A percentile compares a stretch with the other conserved stretches of the same genome.
phyloP scores from a whole-genome alignment of 2,113 vertebrate genomes.

The Semnopithecus entellus region DNA sequence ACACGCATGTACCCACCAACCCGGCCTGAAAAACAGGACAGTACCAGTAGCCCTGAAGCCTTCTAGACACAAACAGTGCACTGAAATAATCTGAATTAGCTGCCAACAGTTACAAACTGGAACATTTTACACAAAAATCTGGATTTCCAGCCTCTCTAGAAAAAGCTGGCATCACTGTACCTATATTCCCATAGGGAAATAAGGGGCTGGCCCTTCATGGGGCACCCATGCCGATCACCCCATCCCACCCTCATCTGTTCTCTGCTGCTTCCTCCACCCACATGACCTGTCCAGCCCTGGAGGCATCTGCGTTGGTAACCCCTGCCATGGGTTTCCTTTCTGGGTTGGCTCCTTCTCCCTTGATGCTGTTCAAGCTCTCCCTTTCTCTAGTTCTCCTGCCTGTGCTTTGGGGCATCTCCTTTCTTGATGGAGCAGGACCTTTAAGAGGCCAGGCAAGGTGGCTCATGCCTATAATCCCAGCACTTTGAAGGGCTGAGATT shows the following conservation, averaged over 20 bases:
- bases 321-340: background rate
- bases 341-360: background rate
- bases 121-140: background rate
- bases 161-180: background rate
- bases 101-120: background rate
- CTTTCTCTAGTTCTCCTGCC: background rate
- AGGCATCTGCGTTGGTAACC: background rate
- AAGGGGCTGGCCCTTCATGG: background rate
- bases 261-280: background rate
- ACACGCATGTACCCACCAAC: background rate
- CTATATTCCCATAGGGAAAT: background rate
- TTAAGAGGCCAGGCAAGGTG: background rate
- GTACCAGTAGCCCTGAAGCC: background rate
- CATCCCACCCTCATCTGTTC: background rate
- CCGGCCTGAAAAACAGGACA: background rate
- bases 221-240: background rate
- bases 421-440: background rate
- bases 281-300: background rate
- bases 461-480: no score
- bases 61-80: background rate
- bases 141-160: background rate
- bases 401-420: background rate
- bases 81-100: background rate
- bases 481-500: no score
- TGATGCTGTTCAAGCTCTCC: background rate